A percentile compares a stretch with the other conserved stretches of the same genome.
phyloP scores from a whole-genome alignment of 2,888 invertebrate genomes.

The Marronus borbonicus region DNA sequence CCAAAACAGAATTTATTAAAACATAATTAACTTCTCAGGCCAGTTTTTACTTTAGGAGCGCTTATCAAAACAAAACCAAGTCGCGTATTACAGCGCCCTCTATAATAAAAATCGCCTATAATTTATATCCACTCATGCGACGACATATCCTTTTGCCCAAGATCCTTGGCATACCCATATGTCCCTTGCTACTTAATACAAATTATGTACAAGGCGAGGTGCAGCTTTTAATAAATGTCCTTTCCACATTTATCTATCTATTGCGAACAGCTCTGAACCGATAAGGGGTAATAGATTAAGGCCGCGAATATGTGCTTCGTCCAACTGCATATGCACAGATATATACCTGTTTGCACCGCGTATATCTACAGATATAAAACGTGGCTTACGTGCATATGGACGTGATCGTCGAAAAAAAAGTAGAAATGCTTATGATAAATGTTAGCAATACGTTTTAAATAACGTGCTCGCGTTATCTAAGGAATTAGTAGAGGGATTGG shows the following conservation, averaged over 20 bases:
- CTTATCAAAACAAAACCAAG: slow-evolving; percentile 30
- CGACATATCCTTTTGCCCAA: slow-evolving; percentile 47
- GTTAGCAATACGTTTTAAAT: slow-evolving; percentile 41
- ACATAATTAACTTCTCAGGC: slow-evolving; percentile 44
- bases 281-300: slow-evolving; percentile 46
- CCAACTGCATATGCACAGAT: slow-evolving; percentile 11
- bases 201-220: slow-evolving; percentile 45
- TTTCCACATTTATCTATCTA: slow-evolving; percentile 44
- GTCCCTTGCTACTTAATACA: slow-evolving; percentile 44
- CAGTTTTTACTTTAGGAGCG: slow-evolving; percentile 13
- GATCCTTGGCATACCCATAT: slow-evolving; percentile 46
- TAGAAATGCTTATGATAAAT: slow-evolving; percentile 43
- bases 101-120: slow-evolving; percentile 47
- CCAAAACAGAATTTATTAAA: slow-evolving; percentile 46
- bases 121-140: slow-evolving; percentile 48
- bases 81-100: slow-evolving; percentile 16
- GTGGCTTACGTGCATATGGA: slow-evolving; percentile 14
- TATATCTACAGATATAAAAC: slow-evolving; percentile 18
- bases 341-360: slow-evolving; percentile 26
- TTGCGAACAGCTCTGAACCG: slow-evolving; percentile 36
- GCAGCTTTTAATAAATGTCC: slow-evolving; percentile 46
- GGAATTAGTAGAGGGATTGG: slow-evolving; percentile 38
- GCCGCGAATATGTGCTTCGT: slow-evolving; percentile 34
- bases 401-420: slow-evolving; percentile 19
- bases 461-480: slow-evolving; percentile 36